phyloP scores from a whole-genome alignment of 2,888 invertebrate genomes.

The Volucella inflata region DNA sequence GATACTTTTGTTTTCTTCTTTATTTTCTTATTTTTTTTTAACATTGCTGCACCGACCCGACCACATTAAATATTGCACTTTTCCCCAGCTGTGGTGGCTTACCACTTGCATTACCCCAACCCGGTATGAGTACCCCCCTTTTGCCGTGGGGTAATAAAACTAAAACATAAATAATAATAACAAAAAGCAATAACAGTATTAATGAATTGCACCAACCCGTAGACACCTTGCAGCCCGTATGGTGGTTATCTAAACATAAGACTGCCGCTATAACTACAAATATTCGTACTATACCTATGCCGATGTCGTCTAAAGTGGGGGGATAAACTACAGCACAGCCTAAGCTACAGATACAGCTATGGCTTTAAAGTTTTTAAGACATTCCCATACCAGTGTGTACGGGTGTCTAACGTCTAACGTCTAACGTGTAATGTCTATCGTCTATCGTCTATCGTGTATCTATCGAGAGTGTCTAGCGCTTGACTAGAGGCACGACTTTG shows the following conservation, averaged over 20 bases:
- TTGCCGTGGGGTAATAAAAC: conserved; percentile 15
- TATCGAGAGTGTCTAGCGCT: conserved; percentile 51
- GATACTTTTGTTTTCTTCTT: not conserved
- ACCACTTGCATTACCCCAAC: conserved; percentile 18
- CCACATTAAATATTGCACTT: conserved; percentile 52
- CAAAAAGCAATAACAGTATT: conserved; percentile 62
- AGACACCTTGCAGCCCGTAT: conserved; percentile 72
- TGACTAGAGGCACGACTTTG: conserved; percentile 59
- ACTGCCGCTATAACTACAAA: conserved; percentile 12
- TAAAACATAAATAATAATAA: conserved; percentile 57
- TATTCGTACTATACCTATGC: too few species aligned
- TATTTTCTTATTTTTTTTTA: too few species aligned
- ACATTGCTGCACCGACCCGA: too few species aligned
- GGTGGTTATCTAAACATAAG: conserved; percentile 27
- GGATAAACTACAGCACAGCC: too few species aligned
- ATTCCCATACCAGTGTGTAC: conserved; percentile 37
- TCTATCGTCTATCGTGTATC: conserved; percentile 55
- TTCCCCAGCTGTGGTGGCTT: conserved; percentile 40
- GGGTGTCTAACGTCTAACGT: conserved; percentile 19
- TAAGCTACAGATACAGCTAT: too few species aligned
- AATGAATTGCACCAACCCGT: conserved; percentile 70
- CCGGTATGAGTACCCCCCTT: not conserved
- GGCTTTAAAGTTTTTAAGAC: conserved; percentile 2
- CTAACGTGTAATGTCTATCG: conserved; percentile 19
- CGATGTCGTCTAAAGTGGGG: too few species aligned